Base-by-base conservation (phyloP, 2,888 invertebrate genomes). In the Fragum sueziense region DNA sequence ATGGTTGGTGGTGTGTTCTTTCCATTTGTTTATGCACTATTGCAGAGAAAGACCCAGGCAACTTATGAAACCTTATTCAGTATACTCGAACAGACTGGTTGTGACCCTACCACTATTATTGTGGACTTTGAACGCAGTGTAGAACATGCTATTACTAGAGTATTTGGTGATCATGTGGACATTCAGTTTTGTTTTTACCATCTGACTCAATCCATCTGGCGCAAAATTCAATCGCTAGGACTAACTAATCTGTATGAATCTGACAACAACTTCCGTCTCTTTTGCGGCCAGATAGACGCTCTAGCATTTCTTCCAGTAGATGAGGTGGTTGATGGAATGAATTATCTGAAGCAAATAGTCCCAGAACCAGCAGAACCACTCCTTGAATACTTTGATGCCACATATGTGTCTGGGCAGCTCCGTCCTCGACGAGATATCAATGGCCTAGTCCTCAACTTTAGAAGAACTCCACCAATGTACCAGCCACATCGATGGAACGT, bases 181-280 rank as follows among this genome's bases (percentile, higher is more conserved):
- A 29, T 52, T 27, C 51, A 29, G 22, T 67, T 67, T 22, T 67
- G 41, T 67, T 67, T 67, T 34, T 65, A 65, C 37, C 14, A 69
- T 20, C 27, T 52, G 3, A 68, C 68, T 2, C 47, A 69, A 25
- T 34, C 27, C 11, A 69, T 51, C 7, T 69, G 54, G 70, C 29
- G 57, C 4, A 70, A 70, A 70, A 70, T 70, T 31, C 70, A 70
- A 33, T 9, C 54, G 9, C 57, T 70, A n/a, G 70, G 70, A 54
- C 57, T 70, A n/a, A 57, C 54, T 9, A 31, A 70, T 6, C 14
- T n/a, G 17, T 33, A 70, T 31, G 57, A 70, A 22, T 33, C 9
- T 4, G 54, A 70, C 22, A 54, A 31, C 54, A 22, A 25, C 22
- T n/a, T 52, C 20, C 29, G 54, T 4, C 34, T 70, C 6, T 70